Percentiles rank a stretch among this genome's conserved stretches.
These are phyloP conservation scores for Agrypnus murinus DNA, from an alignment of 2,888 invertebrate genomes.

Conservation along the genomic window DNA sequence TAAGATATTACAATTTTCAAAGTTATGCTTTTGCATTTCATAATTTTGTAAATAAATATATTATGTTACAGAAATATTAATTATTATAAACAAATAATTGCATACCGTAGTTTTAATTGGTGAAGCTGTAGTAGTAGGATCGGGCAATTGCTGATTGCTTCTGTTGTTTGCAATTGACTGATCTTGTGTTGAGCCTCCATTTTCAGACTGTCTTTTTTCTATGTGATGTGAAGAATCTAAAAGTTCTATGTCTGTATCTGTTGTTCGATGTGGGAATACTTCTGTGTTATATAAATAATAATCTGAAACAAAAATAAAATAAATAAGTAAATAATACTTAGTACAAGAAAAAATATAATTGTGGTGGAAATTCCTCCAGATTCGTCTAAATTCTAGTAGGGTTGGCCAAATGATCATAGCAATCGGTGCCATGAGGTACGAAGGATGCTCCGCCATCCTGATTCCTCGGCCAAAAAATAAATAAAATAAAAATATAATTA, in stretches of 20 bases:
- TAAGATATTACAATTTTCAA: too few relatives aligned
- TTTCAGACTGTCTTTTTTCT: conserved; percentile 32
- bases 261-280: conserved; percentile 7
- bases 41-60: too few relatives aligned
- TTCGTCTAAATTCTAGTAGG: too few relatives aligned
- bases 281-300: conserved; percentile 34
- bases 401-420: too few relatives aligned
- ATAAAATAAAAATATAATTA: too few relatives aligned
- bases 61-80: too few relatives aligned
- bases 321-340: background rate
- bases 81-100: too few relatives aligned
- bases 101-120: conserved; percentile 11
- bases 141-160: conserved; percentile 25
- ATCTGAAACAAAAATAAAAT: conserved; percentile 40
- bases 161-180: conserved; percentile 21
- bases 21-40: too few relatives aligned
- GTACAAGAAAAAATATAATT: background rate
- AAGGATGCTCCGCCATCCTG: too few relatives aligned
- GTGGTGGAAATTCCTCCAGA: too few relatives aligned
- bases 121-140: conserved; percentile 17
- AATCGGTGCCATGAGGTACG: too few relatives aligned
- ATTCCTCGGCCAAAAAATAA: too few relatives aligned
- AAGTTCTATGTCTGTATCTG: conserved; percentile 32
- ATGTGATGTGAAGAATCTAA: conserved; percentile 33
- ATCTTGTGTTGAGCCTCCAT: background rate